Evolutionary conservation across 2,113 vertebrate species (phyloP).

Genomic region (Mormoops blainvillei): DNA sequence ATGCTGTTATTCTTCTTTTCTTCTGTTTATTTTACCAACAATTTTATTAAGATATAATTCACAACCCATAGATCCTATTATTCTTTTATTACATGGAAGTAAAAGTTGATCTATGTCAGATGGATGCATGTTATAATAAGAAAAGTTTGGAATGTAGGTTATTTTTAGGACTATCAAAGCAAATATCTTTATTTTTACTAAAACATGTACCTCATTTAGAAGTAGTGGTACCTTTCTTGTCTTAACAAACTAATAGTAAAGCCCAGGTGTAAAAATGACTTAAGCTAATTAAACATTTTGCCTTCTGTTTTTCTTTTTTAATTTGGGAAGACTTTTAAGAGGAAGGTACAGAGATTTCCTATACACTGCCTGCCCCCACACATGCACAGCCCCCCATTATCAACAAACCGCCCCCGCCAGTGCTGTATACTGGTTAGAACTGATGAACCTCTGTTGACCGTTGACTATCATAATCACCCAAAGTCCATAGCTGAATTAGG

Average conservation of each 20-base stretch:
- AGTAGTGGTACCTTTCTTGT: neutral
- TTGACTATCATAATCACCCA: neutral
- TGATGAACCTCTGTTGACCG: neutral
- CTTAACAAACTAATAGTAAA: neutral
- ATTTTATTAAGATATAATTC: neutral
- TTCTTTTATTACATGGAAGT: neutral
- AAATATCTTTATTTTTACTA: neutral
- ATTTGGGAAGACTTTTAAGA: neutral
- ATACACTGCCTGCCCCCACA: neutral
- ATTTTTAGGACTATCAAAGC: neutral
- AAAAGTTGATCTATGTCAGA: neutral
- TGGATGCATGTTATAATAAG: accelerated
- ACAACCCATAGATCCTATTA: neutral
- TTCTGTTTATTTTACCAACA: neutral
- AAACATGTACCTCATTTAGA: neutral
- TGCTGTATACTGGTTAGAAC: neutral
- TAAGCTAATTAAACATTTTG: neutral
- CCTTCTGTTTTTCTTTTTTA: neutral
- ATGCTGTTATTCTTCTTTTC: neutral
- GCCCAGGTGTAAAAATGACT: neutral
- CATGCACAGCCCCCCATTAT: neutral
- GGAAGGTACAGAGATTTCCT: neutral
- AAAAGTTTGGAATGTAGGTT: neutral
- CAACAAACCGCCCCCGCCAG: neutral
- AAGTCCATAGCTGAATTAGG: neutral